Base-by-base conservation (phyloP, 2,113 vertebrate genomes). In the Cryptotis parvus region DNA sequence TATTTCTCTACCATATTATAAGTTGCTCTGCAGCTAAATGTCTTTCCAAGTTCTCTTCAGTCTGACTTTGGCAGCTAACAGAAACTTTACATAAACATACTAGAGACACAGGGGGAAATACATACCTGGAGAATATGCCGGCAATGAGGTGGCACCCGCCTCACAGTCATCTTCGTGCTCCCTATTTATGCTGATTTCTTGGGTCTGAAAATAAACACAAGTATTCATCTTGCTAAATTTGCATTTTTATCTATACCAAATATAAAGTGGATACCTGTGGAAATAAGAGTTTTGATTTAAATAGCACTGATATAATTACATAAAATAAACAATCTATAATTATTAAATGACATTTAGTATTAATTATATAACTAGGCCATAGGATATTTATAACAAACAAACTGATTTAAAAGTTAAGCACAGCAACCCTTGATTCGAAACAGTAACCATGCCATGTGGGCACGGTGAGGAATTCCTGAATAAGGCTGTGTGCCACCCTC, bases 141-240 rank as follows among this genome's bases (percentile, higher is more conserved):
- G 75, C 90, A 89, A 61, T 35, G 80, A 91, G 66, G n/a, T 26
- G 8, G 68, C 3, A 33, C 91, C 61, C 35, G 96, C 95, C 35
- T 76, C 87, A 76, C 87, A 93, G 77, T 95, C 83, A 39, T 90
- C 85, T 73, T 96, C 27, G 2, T 88, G 78, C 1, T 31, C 39
- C 49, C 70, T 16, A 65, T 78, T 89, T 91, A 65, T 73, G 41
- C 68, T 33, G 80, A 86, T 33, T 92, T 92, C 70, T 73, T 91
- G 92, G 35, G 94, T 87, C 98, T 98, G 91, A 75, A 95, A 95
- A 75, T 77, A 92, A 97, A 96, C 1, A 8, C 89, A 91, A 24
- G 1, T 31, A 76, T 90, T 95, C 2, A 96, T 80, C 26, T 43
- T 84, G 65, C 43, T 66, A 76, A 22, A 82, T 45, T 24, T 90